These are phyloP conservation scores for western clawed frog (Xenopus tropicalis) DNA, from an alignment of 2,113 vertebrate species.

Conservation along the genomic window UCB_Xtro_10.0 CM004450.2:132015001-132015500, in stretches of 20 bases:
- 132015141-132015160: neutral
- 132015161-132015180: slow-evolving; percentile 3
- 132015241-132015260: slow-evolving; percentile 4
- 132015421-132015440: neutral
- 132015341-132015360: slow-evolving; percentile 29
- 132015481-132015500: too few relatives aligned
- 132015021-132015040: too few relatives aligned
- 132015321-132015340: slow-evolving; percentile 16
- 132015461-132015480: too few relatives aligned
- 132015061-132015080: too few relatives aligned
- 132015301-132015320: slow-evolving; percentile 28
- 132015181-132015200: neutral
- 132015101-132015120: too few relatives aligned
- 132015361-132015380: slow-evolving; percentile 15
- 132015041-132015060: too few relatives aligned
- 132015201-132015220: slow-evolving; percentile 10
- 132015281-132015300: slow-evolving; percentile 13
- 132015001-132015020: too few relatives aligned
- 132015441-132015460: too few relatives aligned
- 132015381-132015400: neutral
- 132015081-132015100: too few relatives aligned
- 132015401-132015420: neutral
- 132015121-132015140: too few relatives aligned
- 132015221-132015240: slow-evolving; percentile 38
- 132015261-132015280: slow-evolving; percentile 33